Conservation (phyloP, 1,140 invertebrate genomes). For the Atta texana region DNA sequence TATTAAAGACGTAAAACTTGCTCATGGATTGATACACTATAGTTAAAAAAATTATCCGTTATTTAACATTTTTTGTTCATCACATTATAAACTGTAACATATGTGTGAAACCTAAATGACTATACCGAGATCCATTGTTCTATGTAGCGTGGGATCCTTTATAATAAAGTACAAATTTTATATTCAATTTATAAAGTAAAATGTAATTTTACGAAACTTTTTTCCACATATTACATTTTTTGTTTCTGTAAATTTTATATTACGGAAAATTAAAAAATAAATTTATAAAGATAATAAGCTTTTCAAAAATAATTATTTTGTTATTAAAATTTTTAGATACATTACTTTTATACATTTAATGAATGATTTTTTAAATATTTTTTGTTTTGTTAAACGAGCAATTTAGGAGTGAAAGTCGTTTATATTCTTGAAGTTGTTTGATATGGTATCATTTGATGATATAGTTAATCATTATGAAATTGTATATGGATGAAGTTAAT, state of each 20-base stretch:
- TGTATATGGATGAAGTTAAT: background rate
- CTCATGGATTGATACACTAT: no score
- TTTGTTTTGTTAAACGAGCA: background rate
- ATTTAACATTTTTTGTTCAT: no score
- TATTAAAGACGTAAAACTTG: no score
- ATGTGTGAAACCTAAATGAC: no score
- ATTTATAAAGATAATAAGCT: background rate
- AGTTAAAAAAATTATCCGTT: no score
- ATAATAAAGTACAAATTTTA: background rate
- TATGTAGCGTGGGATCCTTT: no score
- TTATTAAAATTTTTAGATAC: background rate
- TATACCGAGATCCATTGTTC: no score
- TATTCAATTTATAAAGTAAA: background rate
- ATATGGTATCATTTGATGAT: background rate
- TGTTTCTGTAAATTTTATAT: background rate
- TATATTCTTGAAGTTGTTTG: background rate
- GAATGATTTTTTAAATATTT: background rate
- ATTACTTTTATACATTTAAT: background rate
- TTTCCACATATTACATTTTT: background rate
- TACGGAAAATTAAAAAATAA: background rate
- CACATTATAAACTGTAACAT: no score
- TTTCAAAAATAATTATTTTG: background rate
- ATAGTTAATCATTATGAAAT: slow-evolving; percentile 28
- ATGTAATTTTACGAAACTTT: slow-evolving; percentile 6
- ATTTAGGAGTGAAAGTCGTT: background rate